Conservation (phyloP, 2,797 vertebrate species). For the Macropodus opercularis region DNA sequence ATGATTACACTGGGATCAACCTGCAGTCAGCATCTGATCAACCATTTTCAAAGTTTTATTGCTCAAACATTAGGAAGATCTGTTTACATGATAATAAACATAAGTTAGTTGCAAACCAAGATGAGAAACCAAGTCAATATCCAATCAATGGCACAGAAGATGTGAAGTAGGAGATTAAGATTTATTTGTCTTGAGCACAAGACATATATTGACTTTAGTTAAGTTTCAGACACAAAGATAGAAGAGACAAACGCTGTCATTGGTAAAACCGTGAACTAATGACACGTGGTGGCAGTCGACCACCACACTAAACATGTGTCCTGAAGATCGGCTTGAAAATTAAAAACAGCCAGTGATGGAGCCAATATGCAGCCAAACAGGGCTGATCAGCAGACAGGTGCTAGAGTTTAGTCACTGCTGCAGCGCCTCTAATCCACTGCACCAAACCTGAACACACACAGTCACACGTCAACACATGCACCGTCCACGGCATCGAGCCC, state of each 20-base stretch:
- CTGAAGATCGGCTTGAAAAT: constrained; percentile 3
- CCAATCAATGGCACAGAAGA: neutral
- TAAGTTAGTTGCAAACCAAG: no score
- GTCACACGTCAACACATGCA: constrained; percentile 20
- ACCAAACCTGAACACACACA: constrained; percentile 43
- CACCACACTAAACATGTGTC: constrained; percentile 3
- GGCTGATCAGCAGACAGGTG: constrained; percentile 41
- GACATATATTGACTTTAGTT: neutral
- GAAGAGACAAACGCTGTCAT: neutral
- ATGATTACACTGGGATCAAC: no score
- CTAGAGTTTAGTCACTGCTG: constrained; percentile 55
- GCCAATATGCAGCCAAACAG: constrained; percentile 14
- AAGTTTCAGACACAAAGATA: constrained; percentile 3
- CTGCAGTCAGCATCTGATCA: neutral
- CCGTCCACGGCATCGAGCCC: constrained; percentile 5
- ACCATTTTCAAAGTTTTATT: neutral
- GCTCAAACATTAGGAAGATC: neutral
- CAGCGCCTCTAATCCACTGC: constrained; percentile 63
- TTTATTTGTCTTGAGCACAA: neutral
- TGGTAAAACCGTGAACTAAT: constrained; percentile 4
- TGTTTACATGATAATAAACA: neutral
- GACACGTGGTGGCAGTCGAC: constrained; percentile 5
- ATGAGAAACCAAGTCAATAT: neutral
- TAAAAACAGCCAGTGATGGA: constrained; percentile 9
- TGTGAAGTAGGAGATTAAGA: neutral